Evolutionary conservation across 2,797 vertebrate species (phyloP).

Genomic region (Phataginus tetradactyla): DNA sequence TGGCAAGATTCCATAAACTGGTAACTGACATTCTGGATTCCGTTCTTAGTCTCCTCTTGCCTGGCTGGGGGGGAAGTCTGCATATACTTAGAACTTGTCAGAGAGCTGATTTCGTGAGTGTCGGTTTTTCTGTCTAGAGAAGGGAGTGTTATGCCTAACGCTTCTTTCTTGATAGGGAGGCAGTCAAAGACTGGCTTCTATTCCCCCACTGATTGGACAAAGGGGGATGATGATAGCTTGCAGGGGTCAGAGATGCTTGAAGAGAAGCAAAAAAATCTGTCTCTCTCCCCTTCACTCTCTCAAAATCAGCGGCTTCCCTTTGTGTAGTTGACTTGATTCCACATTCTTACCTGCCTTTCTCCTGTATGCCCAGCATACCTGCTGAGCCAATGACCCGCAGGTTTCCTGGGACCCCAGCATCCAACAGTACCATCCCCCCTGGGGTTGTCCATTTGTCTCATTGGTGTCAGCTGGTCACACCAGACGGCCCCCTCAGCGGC

Average conservation of each 20-base stretch:
- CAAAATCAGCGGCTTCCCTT: neutral
- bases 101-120: neutral
- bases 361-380: neutral
- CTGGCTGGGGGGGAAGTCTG: neutral
- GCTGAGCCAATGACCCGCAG: neutral
- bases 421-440: neutral
- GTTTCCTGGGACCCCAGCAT: neutral
- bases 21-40: neutral
- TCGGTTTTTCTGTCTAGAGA: neutral
- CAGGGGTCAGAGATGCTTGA: neutral
- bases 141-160: neutral
- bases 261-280: neutral
- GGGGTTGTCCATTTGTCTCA: neutral
- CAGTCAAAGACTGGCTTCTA: neutral
- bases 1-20: conserved; percentile 2
- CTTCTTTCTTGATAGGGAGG: neutral
- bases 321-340: neutral
- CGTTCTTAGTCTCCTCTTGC: neutral
- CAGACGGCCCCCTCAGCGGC: neutral
- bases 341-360: neutral
- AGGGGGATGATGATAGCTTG: neutral
- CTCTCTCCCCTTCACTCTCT: neutral
- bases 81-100: neutral
- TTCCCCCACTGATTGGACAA: neutral
- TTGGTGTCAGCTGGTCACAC: conserved; percentile 12